Base-by-base conservation (phyloP, 2,113 vertebrate genomes). In the Thunnus thynnus region DNA sequence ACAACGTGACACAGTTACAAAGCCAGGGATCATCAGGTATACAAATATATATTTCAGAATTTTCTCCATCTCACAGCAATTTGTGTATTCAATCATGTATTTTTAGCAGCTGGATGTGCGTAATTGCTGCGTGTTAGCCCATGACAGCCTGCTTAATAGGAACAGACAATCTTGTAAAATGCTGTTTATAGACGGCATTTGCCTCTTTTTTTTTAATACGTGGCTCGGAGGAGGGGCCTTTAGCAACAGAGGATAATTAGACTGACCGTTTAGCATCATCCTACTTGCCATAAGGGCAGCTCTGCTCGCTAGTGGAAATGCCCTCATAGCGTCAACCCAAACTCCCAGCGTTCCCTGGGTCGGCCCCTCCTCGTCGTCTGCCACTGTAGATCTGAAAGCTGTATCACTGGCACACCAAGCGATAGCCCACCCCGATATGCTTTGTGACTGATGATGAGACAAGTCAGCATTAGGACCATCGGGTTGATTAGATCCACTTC, bases 61-160 rank as follows among this genome's bases (percentile, higher is more conserved):
- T 58, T 20, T 20, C 76, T 75, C 60, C 58, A 20, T 75, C 67
- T 51, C 56, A 60, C 54, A 72, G 44, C 30, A 61, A 82, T 90
- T 92, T 89, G 68, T 89, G 51, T 82, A 62, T 91, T 86, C 44
- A 90, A 54, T 86, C 66, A 60, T 90, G 61, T 92, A 88, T 94
- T 91, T 94, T 90, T 90, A 91, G 85, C 85, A 82, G 76, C 72
- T 82, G 78, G 76, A 87, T 88, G 80, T 92, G 69, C 72, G 66
- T 88, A 88, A 88, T 81, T 84, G 79, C 80, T 61, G 17, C 46
- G 30, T 68, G 65, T 80, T 76, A 62, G 75, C n/a, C 52, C 84
- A 67, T 83, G 88, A 79, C 83, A 73, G 62, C 32, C 81, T 78
- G 69, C 82, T 83, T 85, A 84, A 86, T 91, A 64, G 30, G 79